A percentile compares a stretch with the other conserved stretches of the same genome.
These are phyloP conservation scores for Nudaria mundana DNA, from an alignment of 2,888 invertebrate genomes.

Conservation along the genomic window DNA sequence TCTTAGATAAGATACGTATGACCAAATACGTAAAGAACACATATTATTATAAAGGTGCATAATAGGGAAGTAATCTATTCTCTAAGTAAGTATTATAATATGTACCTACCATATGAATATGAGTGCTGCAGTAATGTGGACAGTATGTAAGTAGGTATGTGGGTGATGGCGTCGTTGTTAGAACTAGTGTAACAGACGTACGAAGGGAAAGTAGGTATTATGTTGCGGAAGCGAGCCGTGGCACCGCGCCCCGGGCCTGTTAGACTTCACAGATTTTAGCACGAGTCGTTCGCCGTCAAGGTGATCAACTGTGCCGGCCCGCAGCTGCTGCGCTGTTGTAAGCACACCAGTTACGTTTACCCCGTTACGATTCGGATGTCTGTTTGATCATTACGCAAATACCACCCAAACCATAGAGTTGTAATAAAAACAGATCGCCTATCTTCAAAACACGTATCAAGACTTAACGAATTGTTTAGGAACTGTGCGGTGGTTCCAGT, in stretches of 20 bases:
- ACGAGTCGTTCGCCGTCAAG: slow-evolving; percentile 55
- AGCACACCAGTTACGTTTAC: slow-evolving; percentile 34
- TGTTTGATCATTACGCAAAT: slow-evolving; percentile 47
- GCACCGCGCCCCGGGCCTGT: slow-evolving; percentile 40
- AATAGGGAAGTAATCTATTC: too few species aligned
- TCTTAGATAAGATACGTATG: too few species aligned
- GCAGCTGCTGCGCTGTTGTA: slow-evolving; percentile 29
- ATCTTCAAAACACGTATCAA: slow-evolving; percentile 49
- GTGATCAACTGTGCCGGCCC: slow-evolving; percentile 52
- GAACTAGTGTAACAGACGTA: slow-evolving; percentile 27
- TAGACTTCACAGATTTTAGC: slow-evolving; percentile 44
- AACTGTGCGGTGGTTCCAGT: slow-evolving; percentile 42
- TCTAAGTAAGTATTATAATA: too few species aligned
- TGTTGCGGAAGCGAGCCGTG: slow-evolving; percentile 48
- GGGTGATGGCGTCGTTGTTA: slow-evolving; percentile 27
- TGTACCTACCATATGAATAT: slow-evolving; percentile 37
- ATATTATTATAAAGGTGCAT: too few species aligned
- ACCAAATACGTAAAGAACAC: too few species aligned
- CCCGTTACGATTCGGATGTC: slow-evolving; percentile 24
- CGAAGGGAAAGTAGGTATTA: slow-evolving; percentile 58
- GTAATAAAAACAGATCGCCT: slow-evolving; percentile 25
- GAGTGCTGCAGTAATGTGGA: slow-evolving; percentile 21
- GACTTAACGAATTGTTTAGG: slow-evolving; percentile 23
- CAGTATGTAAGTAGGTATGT: slow-evolving; percentile 34
- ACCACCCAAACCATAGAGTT: slow-evolving; percentile 34